Evolutionary conservation across 1,140 invertebrate genomes (phyloP), one percentile per base, ranked within the genome.

Genomic region (Diorhabda sublineata): DNA sequence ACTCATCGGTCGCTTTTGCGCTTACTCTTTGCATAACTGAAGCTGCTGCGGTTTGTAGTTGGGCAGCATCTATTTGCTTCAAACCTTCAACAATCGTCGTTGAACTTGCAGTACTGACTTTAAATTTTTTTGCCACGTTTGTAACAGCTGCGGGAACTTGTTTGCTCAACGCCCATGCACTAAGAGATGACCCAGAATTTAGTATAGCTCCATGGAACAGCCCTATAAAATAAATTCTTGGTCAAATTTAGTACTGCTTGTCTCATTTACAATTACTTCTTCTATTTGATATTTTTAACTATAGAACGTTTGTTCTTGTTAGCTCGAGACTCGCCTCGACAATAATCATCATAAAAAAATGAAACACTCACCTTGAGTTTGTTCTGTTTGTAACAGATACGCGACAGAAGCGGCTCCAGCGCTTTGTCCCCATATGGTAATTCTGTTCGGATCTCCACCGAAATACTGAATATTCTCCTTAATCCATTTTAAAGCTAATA

Each of bases 361-460:
- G 26, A 26, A 26, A 11, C 3, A 26, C 11, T 45, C 60, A 72
- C 87, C 89, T 90, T 64, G 74, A 0, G 84, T 83, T 43, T 79
- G 86, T 45, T 88, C 88, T 3, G 89, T 90, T 0, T 91, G 77
- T 81, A 90, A 83, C 74, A 90, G 89, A 52, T 89, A 79, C 56
- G 85, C 81, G 0, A 87, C 84, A 44, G 87, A 87, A 71, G 85
- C 85, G 0, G 85, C 85, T 0, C 91, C 91, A 5, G 89, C 89
- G 66, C 88, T 89, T 74, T 89, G 88, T 8, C 91, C 91, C 1
- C 84, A 71, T 2, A 91, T 82, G 0, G 91, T 92, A 2, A 94
- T 86, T 3, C 81, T 78, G 66, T 85, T 82, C 0, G 89, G 85
- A 81, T 94, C 88, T 0, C 91, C 92, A 2, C 91, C 90, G 76